Conservation (phyloP, 2,113 vertebrate genomes). For the Chauna torquata region DNA sequence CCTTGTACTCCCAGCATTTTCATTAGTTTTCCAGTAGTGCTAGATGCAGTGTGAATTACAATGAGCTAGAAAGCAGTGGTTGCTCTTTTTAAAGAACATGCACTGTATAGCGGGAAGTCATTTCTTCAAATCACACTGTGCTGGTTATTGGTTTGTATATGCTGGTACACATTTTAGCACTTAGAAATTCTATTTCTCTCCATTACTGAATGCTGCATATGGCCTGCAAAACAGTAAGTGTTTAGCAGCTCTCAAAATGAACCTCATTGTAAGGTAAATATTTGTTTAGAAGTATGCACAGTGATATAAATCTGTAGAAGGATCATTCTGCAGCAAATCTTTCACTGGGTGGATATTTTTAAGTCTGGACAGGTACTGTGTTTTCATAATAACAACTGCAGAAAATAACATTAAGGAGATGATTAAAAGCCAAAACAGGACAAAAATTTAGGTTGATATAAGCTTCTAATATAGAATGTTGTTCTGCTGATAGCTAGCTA, state of each 20-base stretch:
- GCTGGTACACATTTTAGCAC: slow-evolving; percentile 27
- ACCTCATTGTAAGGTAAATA: slow-evolving; percentile 6
- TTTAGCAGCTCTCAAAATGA: slow-evolving; percentile 13
- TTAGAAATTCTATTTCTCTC: slow-evolving; percentile 30
- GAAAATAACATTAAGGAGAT: not conserved
- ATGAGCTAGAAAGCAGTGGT: slow-evolving; percentile 73
- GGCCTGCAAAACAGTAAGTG: slow-evolving; percentile 12
- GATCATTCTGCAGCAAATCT: not conserved
- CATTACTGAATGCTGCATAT: not conserved
- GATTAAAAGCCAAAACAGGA: not conserved
- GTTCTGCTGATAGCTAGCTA: not conserved
- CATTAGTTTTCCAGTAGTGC: slow-evolving; percentile 82
- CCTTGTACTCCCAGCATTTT: slow-evolving; percentile 76
- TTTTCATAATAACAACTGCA: not conserved
- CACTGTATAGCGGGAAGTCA: not conserved
- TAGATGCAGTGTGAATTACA: slow-evolving; percentile 80
- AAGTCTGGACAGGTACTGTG: not conserved
- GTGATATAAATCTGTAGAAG: slow-evolving; percentile 23
- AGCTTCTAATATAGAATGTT: not conserved
- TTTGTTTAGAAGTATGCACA: slow-evolving; percentile 30
- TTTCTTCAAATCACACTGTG: slow-evolving; percentile 45
- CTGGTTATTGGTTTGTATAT: slow-evolving; percentile 45
- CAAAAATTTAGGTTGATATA: not conserved
- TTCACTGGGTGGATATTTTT: not conserved
- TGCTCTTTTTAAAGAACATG: slow-evolving; percentile 65